These are phyloP conservation scores for Bombus pyrosoma DNA, from an alignment of 1,140 invertebrate genomes.

Conservation along the genomic window DNA sequence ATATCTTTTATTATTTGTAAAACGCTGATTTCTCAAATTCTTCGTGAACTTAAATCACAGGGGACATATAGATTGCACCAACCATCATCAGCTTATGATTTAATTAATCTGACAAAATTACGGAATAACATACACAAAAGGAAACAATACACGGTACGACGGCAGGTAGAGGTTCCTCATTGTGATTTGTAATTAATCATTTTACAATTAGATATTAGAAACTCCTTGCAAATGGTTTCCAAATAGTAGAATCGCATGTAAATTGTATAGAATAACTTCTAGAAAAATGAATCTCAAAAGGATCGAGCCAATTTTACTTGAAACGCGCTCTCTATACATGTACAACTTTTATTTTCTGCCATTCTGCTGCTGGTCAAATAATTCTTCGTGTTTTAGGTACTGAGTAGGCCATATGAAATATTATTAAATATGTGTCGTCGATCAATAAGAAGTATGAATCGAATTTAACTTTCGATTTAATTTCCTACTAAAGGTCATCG, in stretches of 20 bases:
- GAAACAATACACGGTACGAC: constrained; percentile 38
- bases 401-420: constrained; percentile 37
- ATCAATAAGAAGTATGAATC: constrained; percentile 22
- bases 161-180: constrained; percentile 37
- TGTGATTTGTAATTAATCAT: constrained; percentile 24
- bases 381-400: constrained; percentile 19
- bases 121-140: constrained; percentile 39
- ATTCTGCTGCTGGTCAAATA: neutral
- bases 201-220: constrained; percentile 39
- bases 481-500: too few relatives aligned
- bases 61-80: constrained; percentile 54
- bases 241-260: constrained; percentile 27
- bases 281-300: constrained; percentile 54
- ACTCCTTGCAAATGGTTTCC: constrained; percentile 33
- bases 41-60: constrained; percentile 50
- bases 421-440: neutral
- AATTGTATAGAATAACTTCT: constrained; percentile 49
- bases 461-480: neutral
- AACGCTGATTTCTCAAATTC: constrained; percentile 48
- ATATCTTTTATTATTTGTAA: constrained; percentile 56
- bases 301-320: constrained; percentile 5
- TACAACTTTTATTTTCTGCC: neutral
- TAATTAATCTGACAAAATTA: constrained; percentile 26
- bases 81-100: constrained; percentile 30
- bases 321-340: constrained; percentile 23